phyloP scores from a whole-genome alignment of 2,113 vertebrate species.

The Recurvirostra avosetta region DNA sequence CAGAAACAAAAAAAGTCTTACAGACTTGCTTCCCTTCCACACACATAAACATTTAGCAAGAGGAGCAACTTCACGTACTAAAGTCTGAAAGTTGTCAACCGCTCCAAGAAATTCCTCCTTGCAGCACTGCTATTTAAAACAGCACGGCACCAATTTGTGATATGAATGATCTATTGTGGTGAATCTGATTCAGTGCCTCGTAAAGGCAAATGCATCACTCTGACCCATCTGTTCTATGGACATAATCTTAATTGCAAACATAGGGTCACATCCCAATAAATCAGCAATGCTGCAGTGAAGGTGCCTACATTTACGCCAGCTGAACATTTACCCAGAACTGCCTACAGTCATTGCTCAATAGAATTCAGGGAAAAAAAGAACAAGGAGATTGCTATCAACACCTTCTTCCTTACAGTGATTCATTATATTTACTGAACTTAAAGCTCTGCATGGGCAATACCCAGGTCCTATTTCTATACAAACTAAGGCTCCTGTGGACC shows the following conservation, averaged over 20 bases:
- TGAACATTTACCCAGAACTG: neutral
- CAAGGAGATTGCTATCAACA: neutral
- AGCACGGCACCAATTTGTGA: neutral
- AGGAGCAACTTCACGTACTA: neutral
- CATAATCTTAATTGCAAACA: constrained; percentile 58
- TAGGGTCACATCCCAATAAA: constrained; percentile 55
- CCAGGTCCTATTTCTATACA: neutral
- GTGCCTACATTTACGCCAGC: neutral
- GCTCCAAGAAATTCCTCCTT: neutral
- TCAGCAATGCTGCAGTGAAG: constrained; percentile 10
- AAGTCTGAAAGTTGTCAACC: constrained; percentile 37
- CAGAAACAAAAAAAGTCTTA: constrained; percentile 9
- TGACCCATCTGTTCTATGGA: constrained; percentile 42
- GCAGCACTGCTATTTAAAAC: neutral
- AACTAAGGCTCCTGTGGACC: neutral
- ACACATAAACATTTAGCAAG: neutral
- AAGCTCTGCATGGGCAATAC: neutral
- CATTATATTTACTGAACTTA: neutral
- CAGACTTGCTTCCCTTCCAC: neutral
- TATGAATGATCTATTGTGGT: neutral
- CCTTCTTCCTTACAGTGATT: neutral
- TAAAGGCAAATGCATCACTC: constrained; percentile 35
- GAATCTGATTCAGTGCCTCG: neutral
- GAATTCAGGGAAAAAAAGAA: neutral
- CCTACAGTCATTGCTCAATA: neutral